Percentiles rank a stretch among this genome's conserved stretches.
These are phyloP conservation scores for Temnothorax longispinosus DNA, from an alignment of 1,140 invertebrate genomes.

Conservation along the genomic window DNA sequence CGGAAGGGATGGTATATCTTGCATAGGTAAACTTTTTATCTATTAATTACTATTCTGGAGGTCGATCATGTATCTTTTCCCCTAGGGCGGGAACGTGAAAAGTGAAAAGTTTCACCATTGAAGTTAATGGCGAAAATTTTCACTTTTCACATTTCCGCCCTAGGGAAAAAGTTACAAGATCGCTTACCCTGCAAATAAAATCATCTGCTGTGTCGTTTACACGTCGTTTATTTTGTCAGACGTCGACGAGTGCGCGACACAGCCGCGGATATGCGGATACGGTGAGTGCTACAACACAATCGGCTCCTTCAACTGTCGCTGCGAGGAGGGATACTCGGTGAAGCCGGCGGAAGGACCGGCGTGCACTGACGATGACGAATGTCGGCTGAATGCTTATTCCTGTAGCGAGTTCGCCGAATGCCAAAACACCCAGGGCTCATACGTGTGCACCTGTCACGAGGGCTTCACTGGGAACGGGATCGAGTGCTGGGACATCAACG, in stretches of 20 bases:
- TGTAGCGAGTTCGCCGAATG: slow-evolving; percentile 94
- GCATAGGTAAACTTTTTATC: slow-evolving; percentile 86
- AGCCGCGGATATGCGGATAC: slow-evolving; percentile 90
- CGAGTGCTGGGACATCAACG: slow-evolving; percentile 91
- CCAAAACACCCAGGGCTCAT: slow-evolving; percentile 92
- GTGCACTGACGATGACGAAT: slow-evolving; percentile 95
- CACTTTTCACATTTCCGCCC: no score
- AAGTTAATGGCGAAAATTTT: no score
- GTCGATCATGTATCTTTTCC: no score
- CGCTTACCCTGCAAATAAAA: neutral
- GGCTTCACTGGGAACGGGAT: slow-evolving; percentile 94
- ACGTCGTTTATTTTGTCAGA: slow-evolving; percentile 81
- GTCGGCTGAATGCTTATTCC: slow-evolving; percentile 91
- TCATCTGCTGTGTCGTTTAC: neutral
- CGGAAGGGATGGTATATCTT: slow-evolving; percentile 90
- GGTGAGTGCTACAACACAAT: slow-evolving; percentile 93
- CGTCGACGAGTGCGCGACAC: slow-evolving; percentile 91
- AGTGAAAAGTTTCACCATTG: no score
- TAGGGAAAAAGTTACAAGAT: no score
- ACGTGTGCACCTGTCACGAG: slow-evolving; percentile 93
- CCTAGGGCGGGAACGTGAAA: no score
- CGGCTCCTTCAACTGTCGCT: slow-evolving; percentile 93
- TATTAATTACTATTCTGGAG: neutral
- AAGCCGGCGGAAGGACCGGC: slow-evolving; percentile 90
- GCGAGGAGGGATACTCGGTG: slow-evolving; percentile 93